Conservation (phyloP, 2,113 vertebrate species). For the Alces alces region DNA sequence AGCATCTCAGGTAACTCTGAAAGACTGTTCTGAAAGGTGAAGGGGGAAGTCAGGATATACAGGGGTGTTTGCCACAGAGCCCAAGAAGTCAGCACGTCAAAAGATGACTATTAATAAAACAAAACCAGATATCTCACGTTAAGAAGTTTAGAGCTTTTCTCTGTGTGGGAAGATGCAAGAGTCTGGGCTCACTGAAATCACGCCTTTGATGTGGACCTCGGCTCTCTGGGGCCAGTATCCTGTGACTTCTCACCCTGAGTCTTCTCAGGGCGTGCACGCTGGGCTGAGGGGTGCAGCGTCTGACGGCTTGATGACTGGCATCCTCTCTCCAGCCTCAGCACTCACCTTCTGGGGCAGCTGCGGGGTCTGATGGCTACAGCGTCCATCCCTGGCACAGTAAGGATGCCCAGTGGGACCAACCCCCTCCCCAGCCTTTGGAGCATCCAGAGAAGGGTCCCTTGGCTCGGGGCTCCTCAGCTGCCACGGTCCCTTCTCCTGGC, state of each 20-base stretch:
- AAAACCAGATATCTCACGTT: neutral
- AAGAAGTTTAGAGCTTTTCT: neutral
- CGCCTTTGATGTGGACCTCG: neutral
- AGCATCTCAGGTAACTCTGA: neutral
- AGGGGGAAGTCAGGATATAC: neutral
- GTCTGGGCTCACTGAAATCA: neutral
- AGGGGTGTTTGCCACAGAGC: neutral
- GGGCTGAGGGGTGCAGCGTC: neutral
- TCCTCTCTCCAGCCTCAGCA: neutral
- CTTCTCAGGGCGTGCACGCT: neutral
- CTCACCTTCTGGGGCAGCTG: neutral
- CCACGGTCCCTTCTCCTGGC: accelerated
- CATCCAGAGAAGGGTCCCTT: neutral
- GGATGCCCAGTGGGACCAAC: neutral
- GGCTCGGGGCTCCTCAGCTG: neutral
- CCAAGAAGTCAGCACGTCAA: neutral
- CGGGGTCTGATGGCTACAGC: neutral
- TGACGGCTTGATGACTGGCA: neutral
- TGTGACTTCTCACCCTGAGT: neutral
- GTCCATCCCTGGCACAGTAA: neutral
- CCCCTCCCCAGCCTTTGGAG: neutral
- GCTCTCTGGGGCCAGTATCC: neutral
- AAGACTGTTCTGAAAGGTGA: neutral
- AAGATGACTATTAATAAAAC: neutral
- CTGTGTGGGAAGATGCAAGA: neutral